Conservation (phyloP, 2,888 invertebrate genomes). For the Schizaphis graminum region DNA sequence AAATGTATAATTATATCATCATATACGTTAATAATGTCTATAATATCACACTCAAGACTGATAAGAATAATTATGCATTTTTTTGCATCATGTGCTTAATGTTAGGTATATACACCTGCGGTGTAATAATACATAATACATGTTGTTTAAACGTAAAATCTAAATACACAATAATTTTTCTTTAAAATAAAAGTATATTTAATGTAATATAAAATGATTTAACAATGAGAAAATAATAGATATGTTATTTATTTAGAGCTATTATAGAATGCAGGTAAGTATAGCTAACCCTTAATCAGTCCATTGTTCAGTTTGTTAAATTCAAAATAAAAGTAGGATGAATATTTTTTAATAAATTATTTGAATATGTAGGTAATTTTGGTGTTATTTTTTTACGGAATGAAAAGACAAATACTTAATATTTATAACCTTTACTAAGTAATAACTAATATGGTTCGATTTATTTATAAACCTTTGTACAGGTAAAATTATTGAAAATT, state of each 20-base stretch:
- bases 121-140: not conserved
- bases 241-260: not conserved
- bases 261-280: not conserved
- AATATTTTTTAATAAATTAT: not conserved
- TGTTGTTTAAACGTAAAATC: not conserved
- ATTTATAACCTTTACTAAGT: not conserved
- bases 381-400: not conserved
- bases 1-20: not conserved
- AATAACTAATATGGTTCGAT: not conserved
- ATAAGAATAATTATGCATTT: not conserved
- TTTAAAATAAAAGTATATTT: not conserved
- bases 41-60: not conserved
- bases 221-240: too few species aligned
- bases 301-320: not conserved
- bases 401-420: not conserved
- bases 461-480: not conserved
- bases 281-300: not conserved
- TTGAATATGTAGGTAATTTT: not conserved
- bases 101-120: not conserved
- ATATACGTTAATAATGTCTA: not conserved
- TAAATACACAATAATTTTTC: not conserved
- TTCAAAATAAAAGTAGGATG: not conserved
- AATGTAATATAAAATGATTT: not conserved
- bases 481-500: not conserved
- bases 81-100: not conserved